phyloP scores from a whole-genome alignment of 2,888 invertebrate genomes.

The Panorpa germanica region DNA sequence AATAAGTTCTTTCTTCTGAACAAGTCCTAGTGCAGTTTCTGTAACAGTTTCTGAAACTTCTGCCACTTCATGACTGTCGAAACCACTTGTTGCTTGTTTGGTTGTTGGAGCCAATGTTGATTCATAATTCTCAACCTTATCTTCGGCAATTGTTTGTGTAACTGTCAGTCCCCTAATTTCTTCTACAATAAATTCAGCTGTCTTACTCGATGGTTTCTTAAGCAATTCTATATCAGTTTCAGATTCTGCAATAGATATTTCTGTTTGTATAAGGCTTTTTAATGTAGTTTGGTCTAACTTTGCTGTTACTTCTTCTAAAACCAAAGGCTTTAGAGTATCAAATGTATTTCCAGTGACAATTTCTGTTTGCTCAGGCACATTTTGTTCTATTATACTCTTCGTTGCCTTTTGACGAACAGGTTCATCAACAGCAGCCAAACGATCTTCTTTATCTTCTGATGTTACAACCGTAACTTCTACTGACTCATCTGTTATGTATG shows the following conservation, averaged over 20 bases:
- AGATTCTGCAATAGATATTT: constrained; percentile 14
- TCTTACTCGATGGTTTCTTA: constrained; percentile 15
- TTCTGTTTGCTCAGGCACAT: constrained; percentile 23
- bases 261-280: constrained; percentile 17
- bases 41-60: background rate
- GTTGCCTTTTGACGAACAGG: constrained; percentile 14
- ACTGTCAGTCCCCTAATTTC: constrained; percentile 2
- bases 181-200: constrained; percentile 12
- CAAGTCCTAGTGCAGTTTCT: too few species aligned
- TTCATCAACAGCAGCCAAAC: constrained; percentile 12
- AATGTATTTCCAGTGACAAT: constrained; percentile 11
- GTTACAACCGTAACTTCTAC: background rate
- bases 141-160: constrained; percentile 16
- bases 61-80: constrained; percentile 14
- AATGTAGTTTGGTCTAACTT: constrained; percentile 16
- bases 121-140: constrained; percentile 16
- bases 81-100: constrained; percentile 17
- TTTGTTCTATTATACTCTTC: constrained; percentile 23
- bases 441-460: constrained; percentile 13
- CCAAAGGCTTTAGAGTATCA: constrained; percentile 12
- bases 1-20: too few species aligned
- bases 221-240: background rate
- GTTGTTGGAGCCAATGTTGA: constrained; percentile 13
- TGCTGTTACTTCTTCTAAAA: constrained; percentile 22
- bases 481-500: background rate